Evolutionary conservation across 2,113 vertebrate genomes (phyloP).

Genomic region (Embiotoca jacksoni): DNA sequence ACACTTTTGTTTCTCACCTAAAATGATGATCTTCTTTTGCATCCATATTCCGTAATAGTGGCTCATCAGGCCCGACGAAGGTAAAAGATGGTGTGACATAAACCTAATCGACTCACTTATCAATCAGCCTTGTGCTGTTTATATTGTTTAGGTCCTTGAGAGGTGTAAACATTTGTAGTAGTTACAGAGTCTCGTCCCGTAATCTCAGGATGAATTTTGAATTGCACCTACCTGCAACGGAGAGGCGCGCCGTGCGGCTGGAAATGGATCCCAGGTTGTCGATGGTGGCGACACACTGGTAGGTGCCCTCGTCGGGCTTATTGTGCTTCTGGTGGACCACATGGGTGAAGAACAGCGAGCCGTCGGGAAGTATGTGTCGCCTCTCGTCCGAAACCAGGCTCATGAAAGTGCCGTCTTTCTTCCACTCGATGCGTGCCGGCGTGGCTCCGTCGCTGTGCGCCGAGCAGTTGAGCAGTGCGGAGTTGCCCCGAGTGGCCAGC

Average conservation of each 20-base stretch:
- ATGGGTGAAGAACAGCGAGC: constrained; percentile 89
- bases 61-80: no score
- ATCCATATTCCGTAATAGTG: no score
- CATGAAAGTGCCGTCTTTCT: constrained; percentile 94
- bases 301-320: constrained; percentile 95
- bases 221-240: constrained; percentile 87
- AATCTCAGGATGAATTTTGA: no score
- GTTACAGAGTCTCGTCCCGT: no score
- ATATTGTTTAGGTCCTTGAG: no score
- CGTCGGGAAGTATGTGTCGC: constrained; percentile 90
- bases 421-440: constrained; percentile 91
- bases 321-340: constrained; percentile 98
- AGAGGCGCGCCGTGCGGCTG: constrained; percentile 92
- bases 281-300: constrained; percentile 95
- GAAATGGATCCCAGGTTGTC: constrained; percentile 95
- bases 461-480: constrained; percentile 93
- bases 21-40: no score
- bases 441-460: constrained; percentile 83
- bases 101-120: background rate
- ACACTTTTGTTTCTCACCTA: no score
- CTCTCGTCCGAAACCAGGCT: constrained; percentile 92
- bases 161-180: no score
- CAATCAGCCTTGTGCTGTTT: no score
- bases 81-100: no score
- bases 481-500: constrained; percentile 87